Evolutionary conservation across 2,888 invertebrate species (phyloP).

Genomic region (Drosophila formosana): DNA sequence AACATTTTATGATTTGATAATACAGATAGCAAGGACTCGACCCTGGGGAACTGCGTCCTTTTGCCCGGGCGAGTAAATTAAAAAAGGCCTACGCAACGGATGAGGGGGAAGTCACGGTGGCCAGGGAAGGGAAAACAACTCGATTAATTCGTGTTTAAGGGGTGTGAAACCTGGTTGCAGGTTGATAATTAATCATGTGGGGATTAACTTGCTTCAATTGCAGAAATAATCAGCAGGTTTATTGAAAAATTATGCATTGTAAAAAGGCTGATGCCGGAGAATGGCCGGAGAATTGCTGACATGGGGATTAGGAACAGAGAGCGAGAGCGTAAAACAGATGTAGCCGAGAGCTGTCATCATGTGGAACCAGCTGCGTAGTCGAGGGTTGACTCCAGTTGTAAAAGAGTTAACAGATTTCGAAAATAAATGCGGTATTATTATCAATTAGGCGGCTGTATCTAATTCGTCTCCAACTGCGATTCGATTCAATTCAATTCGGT

Average conservation of each 20-base stretch:
- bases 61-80: slow-evolving; percentile 63
- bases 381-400: not conserved
- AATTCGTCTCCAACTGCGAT: slow-evolving; percentile 51
- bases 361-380: slow-evolving; percentile 30
- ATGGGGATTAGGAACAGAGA: slow-evolving; percentile 38
- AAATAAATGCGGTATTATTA: slow-evolving; percentile 75
- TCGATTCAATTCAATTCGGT: slow-evolving; percentile 10
- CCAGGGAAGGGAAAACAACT: slow-evolving; percentile 45
- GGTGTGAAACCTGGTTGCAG: slow-evolving; percentile 44
- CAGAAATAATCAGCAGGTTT: slow-evolving; percentile 68
- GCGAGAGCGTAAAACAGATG: not conserved
- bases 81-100: slow-evolving; percentile 51
- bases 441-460: slow-evolving; percentile 73
- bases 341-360: slow-evolving; percentile 2
- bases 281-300: slow-evolving; percentile 25
- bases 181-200: slow-evolving; percentile 80
- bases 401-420: slow-evolving; percentile 63
- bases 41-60: slow-evolving; percentile 56
- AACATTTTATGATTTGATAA: slow-evolving; percentile 85
- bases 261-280: slow-evolving; percentile 10
- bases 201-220: slow-evolving; percentile 71
- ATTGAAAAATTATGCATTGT: slow-evolving; percentile 67
- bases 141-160: slow-evolving; percentile 66
- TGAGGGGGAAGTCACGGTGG: not conserved
- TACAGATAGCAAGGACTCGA: slow-evolving; percentile 70